Evolutionary conservation across 1,140 invertebrate species (phyloP).

Genomic region (Psix sp.): DNA sequence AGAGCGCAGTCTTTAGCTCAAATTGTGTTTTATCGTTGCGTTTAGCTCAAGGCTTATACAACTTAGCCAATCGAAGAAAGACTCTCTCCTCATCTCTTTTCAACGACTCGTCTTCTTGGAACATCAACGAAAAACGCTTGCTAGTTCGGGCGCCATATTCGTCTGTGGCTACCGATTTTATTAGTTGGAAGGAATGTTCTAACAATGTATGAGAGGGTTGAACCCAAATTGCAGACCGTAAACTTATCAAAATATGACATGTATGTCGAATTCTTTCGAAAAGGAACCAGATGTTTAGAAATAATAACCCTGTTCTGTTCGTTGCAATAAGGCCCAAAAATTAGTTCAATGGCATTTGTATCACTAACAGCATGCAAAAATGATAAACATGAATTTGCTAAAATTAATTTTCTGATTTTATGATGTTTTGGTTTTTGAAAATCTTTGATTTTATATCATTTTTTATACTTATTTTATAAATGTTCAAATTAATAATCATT

Average conservation of each 20-base stretch:
- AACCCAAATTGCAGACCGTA: too few relatives aligned
- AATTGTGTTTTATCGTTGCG: slow-evolving; percentile 75
- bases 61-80: slow-evolving; percentile 62
- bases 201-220: slow-evolving; percentile 4
- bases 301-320: too few relatives aligned
- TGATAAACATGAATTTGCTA: too few relatives aligned
- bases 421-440: too few relatives aligned
- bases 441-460: too few relatives aligned
- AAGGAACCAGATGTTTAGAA: too few relatives aligned
- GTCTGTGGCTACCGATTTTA: slow-evolving; percentile 43
- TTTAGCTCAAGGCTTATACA: slow-evolving; percentile 59
- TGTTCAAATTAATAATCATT: too few relatives aligned
- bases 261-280: not conserved
- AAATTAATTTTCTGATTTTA: too few relatives aligned
- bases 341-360: too few relatives aligned
- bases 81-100: slow-evolving; percentile 46
- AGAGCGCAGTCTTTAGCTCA: slow-evolving; percentile 73
- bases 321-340: too few relatives aligned
- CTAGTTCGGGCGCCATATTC: slow-evolving; percentile 21
- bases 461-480: too few relatives aligned
- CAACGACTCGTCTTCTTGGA: slow-evolving; percentile 60
- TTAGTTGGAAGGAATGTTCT: slow-evolving; percentile 31
- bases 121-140: slow-evolving; percentile 25
- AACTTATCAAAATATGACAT: not conserved
- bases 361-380: too few relatives aligned